Conservation (phyloP, 2,888 invertebrate genomes). For the Agonopterix alstromeriana region DNA sequence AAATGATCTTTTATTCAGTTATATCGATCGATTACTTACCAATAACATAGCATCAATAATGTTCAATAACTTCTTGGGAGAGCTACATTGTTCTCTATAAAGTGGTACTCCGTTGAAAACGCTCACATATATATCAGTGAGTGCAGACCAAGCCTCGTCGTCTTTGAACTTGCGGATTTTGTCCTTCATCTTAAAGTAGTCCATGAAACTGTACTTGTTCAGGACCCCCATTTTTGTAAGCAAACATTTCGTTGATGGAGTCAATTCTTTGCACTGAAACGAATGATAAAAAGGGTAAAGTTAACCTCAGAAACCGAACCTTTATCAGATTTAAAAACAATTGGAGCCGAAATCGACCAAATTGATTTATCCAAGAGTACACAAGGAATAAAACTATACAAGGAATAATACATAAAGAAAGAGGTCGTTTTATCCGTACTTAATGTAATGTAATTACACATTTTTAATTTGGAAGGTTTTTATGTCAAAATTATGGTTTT, state of each 20-base stretch:
- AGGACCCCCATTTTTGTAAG: slow-evolving; percentile 50
- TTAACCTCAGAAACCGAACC: no score
- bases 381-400: no score
- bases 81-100: slow-evolving; percentile 48
- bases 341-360: no score
- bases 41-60: slow-evolving; percentile 54
- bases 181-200: slow-evolving; percentile 59
- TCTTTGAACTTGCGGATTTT: slow-evolving; percentile 33
- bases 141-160: slow-evolving; percentile 26
- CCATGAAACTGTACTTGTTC: slow-evolving; percentile 57
- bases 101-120: slow-evolving; percentile 36
- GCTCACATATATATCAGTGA: slow-evolving; percentile 30
- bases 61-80: slow-evolving; percentile 53
- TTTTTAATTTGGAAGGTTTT: no score
- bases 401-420: no score
- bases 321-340: no score
- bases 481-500: no score
- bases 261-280: slow-evolving; percentile 48
- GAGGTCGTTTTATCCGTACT: no score
- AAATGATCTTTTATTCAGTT: no score
- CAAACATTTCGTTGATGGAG: slow-evolving; percentile 42
- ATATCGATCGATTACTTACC: slow-evolving; percentile 42
- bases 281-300: no score
- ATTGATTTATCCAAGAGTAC: no score
- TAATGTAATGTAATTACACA: no score